Evolutionary conservation across 2,113 vertebrate genomes (phyloP).

Genomic region (Diglossa brunneiventris): DNA sequence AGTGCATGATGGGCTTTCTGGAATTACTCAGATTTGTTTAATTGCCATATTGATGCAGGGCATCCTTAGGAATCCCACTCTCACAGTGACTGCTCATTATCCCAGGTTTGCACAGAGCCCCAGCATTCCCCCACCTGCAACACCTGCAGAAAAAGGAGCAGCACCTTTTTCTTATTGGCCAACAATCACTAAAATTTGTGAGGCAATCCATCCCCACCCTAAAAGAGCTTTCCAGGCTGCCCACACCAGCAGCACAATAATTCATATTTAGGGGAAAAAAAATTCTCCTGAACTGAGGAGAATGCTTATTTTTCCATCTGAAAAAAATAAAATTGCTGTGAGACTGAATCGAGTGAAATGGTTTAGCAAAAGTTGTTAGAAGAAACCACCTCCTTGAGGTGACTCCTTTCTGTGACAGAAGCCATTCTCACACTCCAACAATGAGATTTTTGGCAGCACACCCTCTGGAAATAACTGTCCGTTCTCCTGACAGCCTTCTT

Average conservation of each 20-base stretch:
- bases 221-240: background rate
- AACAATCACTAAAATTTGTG: background rate
- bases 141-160: background rate
- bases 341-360: background rate
- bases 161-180: background rate
- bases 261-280: background rate
- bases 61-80: background rate
- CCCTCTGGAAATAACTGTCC: background rate
- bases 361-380: background rate
- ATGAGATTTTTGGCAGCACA: background rate
- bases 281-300: background rate
- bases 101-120: background rate
- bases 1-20: background rate
- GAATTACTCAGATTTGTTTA: background rate
- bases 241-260: background rate
- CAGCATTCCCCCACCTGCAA: fast-evolving
- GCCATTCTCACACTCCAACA: background rate
- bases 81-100: background rate
- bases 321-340: background rate
- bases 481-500: conserved; percentile 6
- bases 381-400: background rate
- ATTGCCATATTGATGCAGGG: background rate
- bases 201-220: background rate
- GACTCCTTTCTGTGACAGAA: background rate
- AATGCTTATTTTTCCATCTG: background rate